phyloP scores from a whole-genome alignment of 2,888 invertebrate genomes.

The Nebria salina region DNA sequence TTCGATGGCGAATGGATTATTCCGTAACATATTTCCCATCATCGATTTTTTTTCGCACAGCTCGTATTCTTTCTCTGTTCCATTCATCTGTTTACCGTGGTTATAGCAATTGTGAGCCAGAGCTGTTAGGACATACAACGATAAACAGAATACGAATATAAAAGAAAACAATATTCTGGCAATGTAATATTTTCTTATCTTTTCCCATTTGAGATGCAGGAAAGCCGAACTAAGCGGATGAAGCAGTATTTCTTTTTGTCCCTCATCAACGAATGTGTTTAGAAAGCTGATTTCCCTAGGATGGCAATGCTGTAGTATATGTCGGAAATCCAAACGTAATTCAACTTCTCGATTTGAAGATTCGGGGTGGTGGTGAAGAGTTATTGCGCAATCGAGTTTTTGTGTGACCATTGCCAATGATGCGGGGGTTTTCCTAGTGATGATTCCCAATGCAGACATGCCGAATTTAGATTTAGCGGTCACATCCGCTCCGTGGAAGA shows the following conservation, averaged over 20 bases:
- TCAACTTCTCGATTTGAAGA: slow-evolving; percentile 83
- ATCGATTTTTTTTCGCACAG: slow-evolving; percentile 82
- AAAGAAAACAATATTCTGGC: slow-evolving; percentile 81
- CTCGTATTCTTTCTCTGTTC: slow-evolving; percentile 69
- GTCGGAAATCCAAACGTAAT: slow-evolving; percentile 82
- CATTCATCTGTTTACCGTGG: slow-evolving; percentile 75
- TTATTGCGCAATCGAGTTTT: slow-evolving; percentile 83
- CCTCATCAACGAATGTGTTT: slow-evolving; percentile 88
- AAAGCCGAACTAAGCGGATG: slow-evolving; percentile 91
- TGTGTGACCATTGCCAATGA: slow-evolving; percentile 84
- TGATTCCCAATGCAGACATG: slow-evolving; percentile 85
- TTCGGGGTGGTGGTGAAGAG: slow-evolving; percentile 80
- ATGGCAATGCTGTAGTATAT: slow-evolving; percentile 83
- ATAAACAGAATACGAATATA: slow-evolving; percentile 82
- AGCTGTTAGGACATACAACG: slow-evolving; percentile 82
- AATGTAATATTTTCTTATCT: slow-evolving; percentile 87
- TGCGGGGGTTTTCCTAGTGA: slow-evolving; percentile 86
- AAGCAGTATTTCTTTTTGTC: slow-evolving; percentile 85
- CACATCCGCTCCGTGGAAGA: slow-evolving; percentile 88
- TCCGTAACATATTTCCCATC: slow-evolving; percentile 77
- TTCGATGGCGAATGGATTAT: slow-evolving; percentile 80
- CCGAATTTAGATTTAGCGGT: slow-evolving; percentile 88
- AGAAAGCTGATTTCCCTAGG: slow-evolving; percentile 87
- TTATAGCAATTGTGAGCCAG: slow-evolving; percentile 87
- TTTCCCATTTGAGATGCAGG: slow-evolving; percentile 88